Percentiles rank a stretch among this genome's conserved stretches.
Evolutionary conservation across 2,797 vertebrate species (phyloP).

Genomic region (Lithobates pipiens): DNA sequence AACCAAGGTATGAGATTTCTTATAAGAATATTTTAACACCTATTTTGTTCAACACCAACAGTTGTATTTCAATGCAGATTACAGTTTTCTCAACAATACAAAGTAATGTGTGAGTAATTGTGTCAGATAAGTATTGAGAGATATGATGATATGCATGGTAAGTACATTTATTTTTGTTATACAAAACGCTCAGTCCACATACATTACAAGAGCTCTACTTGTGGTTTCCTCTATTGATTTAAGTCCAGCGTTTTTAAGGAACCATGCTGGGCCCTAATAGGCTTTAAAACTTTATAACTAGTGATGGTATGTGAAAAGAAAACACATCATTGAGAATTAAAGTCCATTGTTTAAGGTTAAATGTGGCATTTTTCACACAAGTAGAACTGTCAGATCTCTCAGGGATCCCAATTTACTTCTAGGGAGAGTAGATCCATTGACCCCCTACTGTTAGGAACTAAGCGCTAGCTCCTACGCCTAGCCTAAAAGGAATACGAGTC

Average conservation of each 20-base stretch:
- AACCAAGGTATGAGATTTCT: not conserved
- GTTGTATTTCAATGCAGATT: not conserved
- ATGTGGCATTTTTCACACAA: conserved; percentile 36
- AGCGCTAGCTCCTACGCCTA: not conserved
- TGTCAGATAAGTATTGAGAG: not conserved
- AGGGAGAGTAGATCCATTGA: not conserved
- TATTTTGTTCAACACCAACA: not conserved
- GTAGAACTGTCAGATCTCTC: conserved; percentile 2
- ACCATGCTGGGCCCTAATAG: not conserved
- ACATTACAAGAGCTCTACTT: not conserved
- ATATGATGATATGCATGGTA: not conserved
- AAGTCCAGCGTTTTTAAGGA: not conserved
- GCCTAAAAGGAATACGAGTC: not conserved
- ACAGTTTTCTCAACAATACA: not conserved
- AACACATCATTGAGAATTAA: conserved; percentile 27
- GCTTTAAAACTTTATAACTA: not conserved
- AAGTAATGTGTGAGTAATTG: not conserved
- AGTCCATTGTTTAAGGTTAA: not conserved
- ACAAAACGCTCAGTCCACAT: too few species aligned
- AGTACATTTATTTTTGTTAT: not conserved
- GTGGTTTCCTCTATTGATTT: not conserved
- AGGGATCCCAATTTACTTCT: not conserved
- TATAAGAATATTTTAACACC: not conserved
- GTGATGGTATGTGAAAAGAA: conserved; percentile 24
- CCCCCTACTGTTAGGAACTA: not conserved